These are phyloP conservation scores for Philopotamus ludificatus DNA, from an alignment of 1,140 invertebrate species.

Conservation along the genomic window DNA sequence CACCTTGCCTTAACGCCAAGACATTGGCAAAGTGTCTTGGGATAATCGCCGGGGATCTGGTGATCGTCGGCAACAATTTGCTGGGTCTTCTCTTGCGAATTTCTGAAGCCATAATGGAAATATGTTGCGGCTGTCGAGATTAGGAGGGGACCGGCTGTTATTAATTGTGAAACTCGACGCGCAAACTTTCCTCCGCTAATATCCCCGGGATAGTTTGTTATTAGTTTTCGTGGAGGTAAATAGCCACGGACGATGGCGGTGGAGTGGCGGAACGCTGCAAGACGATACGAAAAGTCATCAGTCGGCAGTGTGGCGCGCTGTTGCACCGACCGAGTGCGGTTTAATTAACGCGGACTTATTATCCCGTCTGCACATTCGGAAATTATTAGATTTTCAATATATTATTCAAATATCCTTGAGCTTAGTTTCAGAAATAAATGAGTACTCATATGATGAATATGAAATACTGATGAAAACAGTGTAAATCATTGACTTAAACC, in stretches of 20 bases:
- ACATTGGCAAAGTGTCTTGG: too few relatives aligned
- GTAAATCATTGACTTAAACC: too few relatives aligned
- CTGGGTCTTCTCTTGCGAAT: slow-evolving; percentile 1
- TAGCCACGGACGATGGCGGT: neutral
- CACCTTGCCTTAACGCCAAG: too few relatives aligned
- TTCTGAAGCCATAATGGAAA: slow-evolving; percentile 29
- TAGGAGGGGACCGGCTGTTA: slow-evolving; percentile 27
- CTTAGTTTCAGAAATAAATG: too few relatives aligned
- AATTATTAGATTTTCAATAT: too few relatives aligned
- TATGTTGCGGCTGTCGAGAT: slow-evolving; percentile 28
- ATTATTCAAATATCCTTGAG: too few relatives aligned
- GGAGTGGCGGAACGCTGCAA: neutral
- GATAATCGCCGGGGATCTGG: too few relatives aligned
- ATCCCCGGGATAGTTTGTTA: slow-evolving; percentile 31
- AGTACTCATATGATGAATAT: too few relatives aligned
- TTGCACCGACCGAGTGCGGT: neutral
- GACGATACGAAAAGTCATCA: too few relatives aligned
- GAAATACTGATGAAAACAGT: too few relatives aligned
- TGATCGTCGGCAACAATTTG: neutral
- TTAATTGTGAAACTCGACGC: slow-evolving; percentile 33
- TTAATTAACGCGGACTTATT: neutral
- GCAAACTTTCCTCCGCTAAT: slow-evolving; percentile 17
- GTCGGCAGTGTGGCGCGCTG: too few relatives aligned
- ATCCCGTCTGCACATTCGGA: too few relatives aligned
- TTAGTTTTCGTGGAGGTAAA: slow-evolving; percentile 31